Base-by-base conservation (phyloP, 1,140 invertebrate species). In the Achatina immaculata region DNA sequence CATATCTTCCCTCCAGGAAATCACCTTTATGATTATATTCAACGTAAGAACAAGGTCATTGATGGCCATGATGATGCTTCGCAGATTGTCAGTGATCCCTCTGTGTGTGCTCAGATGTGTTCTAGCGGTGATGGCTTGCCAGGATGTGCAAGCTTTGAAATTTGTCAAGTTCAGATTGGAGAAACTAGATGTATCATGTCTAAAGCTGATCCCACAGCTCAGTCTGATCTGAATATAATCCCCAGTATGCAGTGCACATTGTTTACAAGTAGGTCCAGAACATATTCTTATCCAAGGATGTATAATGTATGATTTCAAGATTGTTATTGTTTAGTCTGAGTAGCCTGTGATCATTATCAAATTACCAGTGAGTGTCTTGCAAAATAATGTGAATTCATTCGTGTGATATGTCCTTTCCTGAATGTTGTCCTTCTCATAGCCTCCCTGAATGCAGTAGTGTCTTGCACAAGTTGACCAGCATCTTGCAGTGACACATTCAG, bases 11-110 rank as follows among this genome's bases (percentile, higher is more conserved):
- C 24, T 66, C 3, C 28, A 71, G 68, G 68, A 42, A 71, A 71
- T 40, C 40, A 71, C 42, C 14, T 71, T 42, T 71, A 21, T 71
- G 68, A 71, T 40, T 71, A 71, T n/a, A 71, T 42, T 42, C 38
- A 4, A 1, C 68, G 68, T 9, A 16, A 42, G 34, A n/a, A 42
- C 34, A 71, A 71, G 40, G n/a, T 40, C 4, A n/a, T 71, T 38
- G 38, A 71, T 24, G 40, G 34, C 3, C 36, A 38, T 21, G 34
- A n/a, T 71, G 38, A 71, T 14, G 9, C 36, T 42, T 21, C 14
- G 1, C 2, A 21, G 1, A 7, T 16, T 9, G 68, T 71, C 0
- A n/a, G 24, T 16, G 42, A 40, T 71, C 2, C 40, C 1, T 34
- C 36, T 42, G 68, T 9, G 6, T 71, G 68, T 43, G 68, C 68